phyloP scores from a whole-genome alignment of 2,797 vertebrate genomes.

The Fistularia commersonii region DNA sequence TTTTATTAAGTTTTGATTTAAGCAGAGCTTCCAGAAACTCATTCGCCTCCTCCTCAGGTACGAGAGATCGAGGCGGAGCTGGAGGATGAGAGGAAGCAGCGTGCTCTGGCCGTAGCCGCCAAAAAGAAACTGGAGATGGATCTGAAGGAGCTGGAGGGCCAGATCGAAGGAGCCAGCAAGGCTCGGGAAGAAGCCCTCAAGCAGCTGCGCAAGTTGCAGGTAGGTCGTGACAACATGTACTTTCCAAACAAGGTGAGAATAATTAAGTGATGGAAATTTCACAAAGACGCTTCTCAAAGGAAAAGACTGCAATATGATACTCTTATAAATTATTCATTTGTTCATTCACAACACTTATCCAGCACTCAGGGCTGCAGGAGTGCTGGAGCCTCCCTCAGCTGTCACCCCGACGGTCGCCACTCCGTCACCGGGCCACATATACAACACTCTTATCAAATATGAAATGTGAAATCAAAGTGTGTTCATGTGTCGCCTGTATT shows the following conservation, averaged over 20 bases:
- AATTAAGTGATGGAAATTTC: too few species aligned
- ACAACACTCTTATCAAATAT: too few species aligned
- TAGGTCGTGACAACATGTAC: conserved; percentile 25
- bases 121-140: conserved; percentile 99
- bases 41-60: conserved; percentile 71
- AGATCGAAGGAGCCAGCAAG: conserved; percentile 94
- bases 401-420: too few species aligned
- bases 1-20: neutral
- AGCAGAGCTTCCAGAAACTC: neutral
- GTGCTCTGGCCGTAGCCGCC: conserved; percentile 85
- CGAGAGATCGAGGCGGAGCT: conserved; percentile 94
- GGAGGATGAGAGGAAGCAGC: conserved; percentile 96
- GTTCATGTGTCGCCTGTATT: too few species aligned
- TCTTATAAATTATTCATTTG: too few species aligned
- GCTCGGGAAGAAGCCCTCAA: conserved; percentile 97
- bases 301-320: too few species aligned
- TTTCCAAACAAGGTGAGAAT: neutral
- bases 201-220: conserved; percentile 96
- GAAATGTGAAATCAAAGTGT: too few species aligned
- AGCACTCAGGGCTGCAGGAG: too few species aligned
- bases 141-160: conserved; percentile 90
- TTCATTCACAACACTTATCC: too few species aligned
- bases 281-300: too few species aligned
- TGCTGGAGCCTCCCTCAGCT: too few species aligned
- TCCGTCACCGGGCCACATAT: too few species aligned